Evolutionary conservation across 2,888 invertebrate genomes (phyloP), one percentile per base, ranked within the genome.

Genomic region (Sinotaia quadrata): DNA sequence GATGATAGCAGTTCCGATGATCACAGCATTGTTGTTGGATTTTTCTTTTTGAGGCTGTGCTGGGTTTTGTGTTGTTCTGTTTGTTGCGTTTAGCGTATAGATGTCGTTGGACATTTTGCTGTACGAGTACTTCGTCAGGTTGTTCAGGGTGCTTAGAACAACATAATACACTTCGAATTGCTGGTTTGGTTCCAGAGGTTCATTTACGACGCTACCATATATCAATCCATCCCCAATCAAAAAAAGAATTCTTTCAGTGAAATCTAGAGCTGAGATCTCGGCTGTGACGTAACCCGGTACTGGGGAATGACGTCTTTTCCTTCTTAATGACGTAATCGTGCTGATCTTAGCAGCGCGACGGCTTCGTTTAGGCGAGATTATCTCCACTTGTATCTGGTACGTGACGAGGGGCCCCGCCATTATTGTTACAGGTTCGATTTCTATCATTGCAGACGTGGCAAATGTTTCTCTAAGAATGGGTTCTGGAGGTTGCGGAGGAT

Each of bases 201-300:
- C 92, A 89, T 96, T 96, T 76, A 91, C 92, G 84, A 92, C 95
- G 0, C 91, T 91, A 73, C 93, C 93, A 84, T 95, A 94, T 4
- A 89, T 91, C 70, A 90, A 90, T 12, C 91, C 91, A 88, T 96
- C 93, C 7, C 96, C 96, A 54, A 96, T 92, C 0, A 91, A 89
- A 87, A 96, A 96, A 63, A 91, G 90, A 7, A 67, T 77, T 33
- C 75, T 67, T 77, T 91, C 89, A 52, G 91, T 89, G 12, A 92
- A 91, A 72, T 92, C 91, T 85, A 89, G 71, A 44, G 93, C 92
- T 66, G 92, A 91, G 71, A 96, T 88, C 86, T 94, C 93, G 0
- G 94, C 95, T 5, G 95, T 91, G 4, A 76, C 70, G 49, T 78
- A 71, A 18, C 84, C 84, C 1, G 78, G 77, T 29, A 91, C 91